Evolutionary conservation across 2,113 vertebrate species (phyloP).

Genomic region (Cyprinodon variegatus): DNA sequence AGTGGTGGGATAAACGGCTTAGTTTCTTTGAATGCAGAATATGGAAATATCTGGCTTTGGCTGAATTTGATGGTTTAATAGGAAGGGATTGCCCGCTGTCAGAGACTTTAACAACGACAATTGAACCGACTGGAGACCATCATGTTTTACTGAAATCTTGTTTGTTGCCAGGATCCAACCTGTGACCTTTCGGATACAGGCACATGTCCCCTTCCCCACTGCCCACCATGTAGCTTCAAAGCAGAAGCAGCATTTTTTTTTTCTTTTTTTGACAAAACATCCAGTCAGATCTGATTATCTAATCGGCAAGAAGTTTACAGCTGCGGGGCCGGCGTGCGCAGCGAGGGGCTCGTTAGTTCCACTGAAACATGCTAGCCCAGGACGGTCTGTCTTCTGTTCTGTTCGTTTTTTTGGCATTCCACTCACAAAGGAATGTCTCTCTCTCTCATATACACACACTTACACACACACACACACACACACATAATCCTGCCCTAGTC

Average conservation of each 20-base stretch:
- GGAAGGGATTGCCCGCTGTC: neutral
- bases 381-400: conserved; percentile 66
- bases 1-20: no score
- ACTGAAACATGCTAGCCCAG: conserved; percentile 61
- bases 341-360: conserved; percentile 56
- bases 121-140: neutral
- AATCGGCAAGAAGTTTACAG: conserved; percentile 53
- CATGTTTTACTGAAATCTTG: conserved; percentile 11
- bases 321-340: conserved; percentile 43
- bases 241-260: conserved; percentile 5
- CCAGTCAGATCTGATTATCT: conserved; percentile 54
- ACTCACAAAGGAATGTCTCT: conserved; percentile 68
- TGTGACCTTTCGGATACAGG: conserved; percentile 36
- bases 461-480: conserved; percentile 42
- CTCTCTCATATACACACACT: conserved; percentile 40
- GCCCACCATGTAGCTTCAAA: conserved; percentile 25
- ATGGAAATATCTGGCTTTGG: neutral
- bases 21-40: neutral
- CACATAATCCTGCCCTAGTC: conserved; percentile 58
- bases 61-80: neutral
- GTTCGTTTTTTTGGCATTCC: conserved; percentile 63
- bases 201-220: conserved; percentile 14
- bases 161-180: conserved; percentile 8
- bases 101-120: neutral
- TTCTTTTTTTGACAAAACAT: conserved; percentile 34